A percentile compares a stretch with the other conserved stretches of the same genome.
Conservation (phyloP, 2,888 invertebrate genomes). For the Erannis defoliaria region DNA sequence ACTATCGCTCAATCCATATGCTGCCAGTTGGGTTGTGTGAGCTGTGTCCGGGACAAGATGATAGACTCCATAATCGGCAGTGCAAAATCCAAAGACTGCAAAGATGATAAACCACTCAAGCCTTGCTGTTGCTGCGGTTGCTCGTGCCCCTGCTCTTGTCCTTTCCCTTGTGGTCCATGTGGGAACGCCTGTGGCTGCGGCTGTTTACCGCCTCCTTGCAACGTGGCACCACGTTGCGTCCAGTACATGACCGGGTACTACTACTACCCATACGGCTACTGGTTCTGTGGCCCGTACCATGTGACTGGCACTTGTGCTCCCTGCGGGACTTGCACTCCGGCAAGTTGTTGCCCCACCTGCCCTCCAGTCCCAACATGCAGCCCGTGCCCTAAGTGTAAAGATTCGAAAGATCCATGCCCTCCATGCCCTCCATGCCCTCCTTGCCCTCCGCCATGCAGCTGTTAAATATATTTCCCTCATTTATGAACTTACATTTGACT, state of each 20-base stretch:
- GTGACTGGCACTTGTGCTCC: conserved; percentile 63
- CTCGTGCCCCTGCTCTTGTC: neutral
- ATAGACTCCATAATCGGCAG: neutral
- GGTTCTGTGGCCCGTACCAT: conserved; percentile 78
- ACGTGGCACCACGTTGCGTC: conserved; percentile 63
- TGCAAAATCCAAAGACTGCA: conserved; percentile 1
- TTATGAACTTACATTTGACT: no score
- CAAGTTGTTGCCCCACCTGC: conserved; percentile 3
- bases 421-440: neutral
- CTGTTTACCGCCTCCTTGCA: conserved; percentile 70
- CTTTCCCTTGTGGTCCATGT: conserved; percentile 46
- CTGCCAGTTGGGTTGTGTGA: conserved; percentile 36
- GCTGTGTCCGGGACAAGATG: conserved; percentile 1
- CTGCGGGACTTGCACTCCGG: conserved; percentile 43
- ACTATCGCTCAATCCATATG: neutral
- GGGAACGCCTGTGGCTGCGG: conserved; percentile 40
- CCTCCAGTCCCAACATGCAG: neutral
- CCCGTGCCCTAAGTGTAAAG: neutral
- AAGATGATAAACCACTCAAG: neutral
- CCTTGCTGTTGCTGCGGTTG: neutral
- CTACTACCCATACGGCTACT: conserved; percentile 75
- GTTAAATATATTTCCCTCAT: no score
- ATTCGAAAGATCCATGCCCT: neutral
- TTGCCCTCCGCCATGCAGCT: neutral
- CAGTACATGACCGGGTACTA: conserved; percentile 76